A percentile compares a stretch with the other conserved stretches of the same genome.
These are phyloP conservation scores for Passer montanus DNA, from an alignment of 2,113 vertebrate genomes.

Conservation along the genomic window DNA sequence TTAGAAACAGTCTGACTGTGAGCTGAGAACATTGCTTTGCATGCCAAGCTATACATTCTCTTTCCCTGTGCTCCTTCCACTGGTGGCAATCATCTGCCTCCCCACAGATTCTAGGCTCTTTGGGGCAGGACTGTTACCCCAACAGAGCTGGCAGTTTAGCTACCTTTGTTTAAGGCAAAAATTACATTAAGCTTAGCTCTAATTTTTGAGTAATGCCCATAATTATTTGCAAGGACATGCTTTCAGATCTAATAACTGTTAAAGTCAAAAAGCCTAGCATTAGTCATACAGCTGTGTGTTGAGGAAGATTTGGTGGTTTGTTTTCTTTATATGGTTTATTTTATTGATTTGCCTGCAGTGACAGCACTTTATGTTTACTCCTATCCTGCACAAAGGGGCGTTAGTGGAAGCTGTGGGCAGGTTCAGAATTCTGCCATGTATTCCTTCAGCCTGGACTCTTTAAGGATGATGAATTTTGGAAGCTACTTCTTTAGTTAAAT, in stretches of 20 bases:
- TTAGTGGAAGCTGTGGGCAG: neutral
- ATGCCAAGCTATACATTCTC: neutral
- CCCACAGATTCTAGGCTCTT: neutral
- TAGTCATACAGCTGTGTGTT: neutral
- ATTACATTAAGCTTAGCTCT: neutral
- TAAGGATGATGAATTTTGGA: neutral
- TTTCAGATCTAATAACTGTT: neutral
- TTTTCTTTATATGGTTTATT: neutral
- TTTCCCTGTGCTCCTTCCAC: neutral
- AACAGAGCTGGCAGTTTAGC: neutral
- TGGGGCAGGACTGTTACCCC: neutral
- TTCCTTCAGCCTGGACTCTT: neutral
- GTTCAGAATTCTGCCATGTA: neutral
- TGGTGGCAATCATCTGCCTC: neutral
- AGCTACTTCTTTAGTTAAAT: neutral
- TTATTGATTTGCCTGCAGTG: neutral
- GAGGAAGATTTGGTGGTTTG: neutral
- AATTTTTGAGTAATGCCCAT: neutral
- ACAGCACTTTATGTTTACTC: neutral
- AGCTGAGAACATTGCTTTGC: neutral
- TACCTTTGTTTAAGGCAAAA: neutral
- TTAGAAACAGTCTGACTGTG: conserved; percentile 18
- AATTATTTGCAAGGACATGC: neutral
- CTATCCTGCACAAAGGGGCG: neutral
- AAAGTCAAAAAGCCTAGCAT: neutral